These are phyloP conservation scores for Sceloporus tristichus DNA, from an alignment of 2,113 vertebrate genomes.

Conservation along the genomic window DNA sequence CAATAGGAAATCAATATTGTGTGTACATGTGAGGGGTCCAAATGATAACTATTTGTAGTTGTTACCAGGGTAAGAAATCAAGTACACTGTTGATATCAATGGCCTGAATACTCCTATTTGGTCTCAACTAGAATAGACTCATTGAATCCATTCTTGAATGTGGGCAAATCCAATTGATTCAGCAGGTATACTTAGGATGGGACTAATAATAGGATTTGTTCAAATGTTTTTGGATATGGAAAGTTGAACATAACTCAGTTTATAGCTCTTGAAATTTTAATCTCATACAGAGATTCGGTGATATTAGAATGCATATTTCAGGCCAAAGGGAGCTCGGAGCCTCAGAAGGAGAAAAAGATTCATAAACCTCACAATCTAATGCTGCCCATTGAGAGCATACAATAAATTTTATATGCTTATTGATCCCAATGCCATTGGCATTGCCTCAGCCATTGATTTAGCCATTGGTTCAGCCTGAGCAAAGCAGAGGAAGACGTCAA, in stretches of 20 bases:
- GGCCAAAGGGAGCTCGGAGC: conserved; percentile 61
- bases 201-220: background rate
- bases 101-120: no score
- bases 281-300: conserved; percentile 47
- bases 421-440: conserved; percentile 81
- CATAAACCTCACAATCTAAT: conserved; percentile 78
- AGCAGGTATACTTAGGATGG: no score
- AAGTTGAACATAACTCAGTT: background rate
- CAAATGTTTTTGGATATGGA: background rate
- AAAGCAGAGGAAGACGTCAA: conserved; percentile 71
- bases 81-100: background rate
- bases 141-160: no score
- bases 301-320: conserved; percentile 63
- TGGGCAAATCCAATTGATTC: no score
- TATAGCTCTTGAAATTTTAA: conserved; percentile 17
- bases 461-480: conserved; percentile 78
- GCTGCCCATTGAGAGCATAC: conserved; percentile 78
- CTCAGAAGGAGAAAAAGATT: conserved; percentile 77
- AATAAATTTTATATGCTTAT: conserved; percentile 82
- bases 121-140: no score
- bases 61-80: background rate
- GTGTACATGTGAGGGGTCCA: background rate
- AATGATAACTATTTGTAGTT: background rate
- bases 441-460: conserved; percentile 80
- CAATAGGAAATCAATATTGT: background rate